Evolutionary conservation across 2,888 invertebrate species (phyloP).

Genomic region (Odiellus spinosus): DNA sequence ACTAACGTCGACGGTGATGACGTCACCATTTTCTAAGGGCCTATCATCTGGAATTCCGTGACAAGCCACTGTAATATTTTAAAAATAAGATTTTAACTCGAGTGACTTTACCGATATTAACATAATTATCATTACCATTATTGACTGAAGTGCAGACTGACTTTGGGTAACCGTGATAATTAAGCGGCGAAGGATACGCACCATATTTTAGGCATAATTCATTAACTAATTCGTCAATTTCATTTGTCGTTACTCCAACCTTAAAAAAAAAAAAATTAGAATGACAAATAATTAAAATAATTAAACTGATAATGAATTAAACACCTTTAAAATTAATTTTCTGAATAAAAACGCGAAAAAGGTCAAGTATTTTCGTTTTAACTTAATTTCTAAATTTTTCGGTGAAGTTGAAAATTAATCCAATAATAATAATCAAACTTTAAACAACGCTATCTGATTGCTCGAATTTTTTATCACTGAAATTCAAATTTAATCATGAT

Average conservation of each 20-base stretch:
- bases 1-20: slow-evolving; percentile 77
- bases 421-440: no score
- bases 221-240: slow-evolving; percentile 60
- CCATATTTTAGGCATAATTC: slow-evolving; percentile 47
- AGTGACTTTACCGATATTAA: no score
- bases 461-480: no score
- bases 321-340: no score
- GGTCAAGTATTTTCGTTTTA: no score
- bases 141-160: slow-evolving; percentile 34
- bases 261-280: slow-evolving; percentile 11
- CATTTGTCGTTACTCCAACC: slow-evolving; percentile 62
- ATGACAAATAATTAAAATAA: neutral
- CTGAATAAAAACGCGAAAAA: no score
- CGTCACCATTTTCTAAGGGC: slow-evolving; percentile 65
- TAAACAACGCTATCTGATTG: no score
- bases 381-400: no score
- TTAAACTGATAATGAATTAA: no score
- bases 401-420: no score
- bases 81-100: no score
- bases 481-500: no score
- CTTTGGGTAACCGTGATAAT: slow-evolving; percentile 44
- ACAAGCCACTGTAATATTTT: slow-evolving; percentile 40
- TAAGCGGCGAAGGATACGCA: slow-evolving; percentile 78
- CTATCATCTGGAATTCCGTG: slow-evolving; percentile 85
- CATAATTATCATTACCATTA: slow-evolving; percentile 20